These are phyloP conservation scores for Schizopygopsis pylzovi DNA, from an alignment of 2,797 vertebrate species.

Conservation along the genomic window DNA sequence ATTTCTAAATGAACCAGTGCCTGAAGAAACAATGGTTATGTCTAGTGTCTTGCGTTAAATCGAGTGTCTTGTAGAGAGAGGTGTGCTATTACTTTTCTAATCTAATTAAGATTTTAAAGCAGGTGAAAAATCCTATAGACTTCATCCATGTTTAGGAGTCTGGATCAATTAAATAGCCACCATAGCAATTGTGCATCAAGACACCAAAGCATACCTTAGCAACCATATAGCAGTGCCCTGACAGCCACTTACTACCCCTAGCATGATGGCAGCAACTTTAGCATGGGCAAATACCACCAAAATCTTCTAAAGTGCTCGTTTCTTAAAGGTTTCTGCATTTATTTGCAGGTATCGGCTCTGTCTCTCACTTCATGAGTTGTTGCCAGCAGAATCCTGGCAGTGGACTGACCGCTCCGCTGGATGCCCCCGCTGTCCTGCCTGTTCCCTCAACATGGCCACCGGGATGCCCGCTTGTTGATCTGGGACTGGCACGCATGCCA, in stretches of 20 bases:
- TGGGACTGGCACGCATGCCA: slow-evolving; percentile 75
- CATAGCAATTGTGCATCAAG: background rate
- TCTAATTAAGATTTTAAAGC: background rate
- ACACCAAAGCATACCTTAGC: background rate
- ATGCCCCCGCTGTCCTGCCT: slow-evolving; percentile 71
- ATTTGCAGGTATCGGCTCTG: slow-evolving; percentile 77
- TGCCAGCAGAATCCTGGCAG: slow-evolving; percentile 72
- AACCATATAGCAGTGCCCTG: background rate
- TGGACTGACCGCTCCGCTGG: slow-evolving; percentile 66
- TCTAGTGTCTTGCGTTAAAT: background rate
- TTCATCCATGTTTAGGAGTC: background rate
- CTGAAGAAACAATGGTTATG: background rate
- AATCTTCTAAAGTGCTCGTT: background rate
- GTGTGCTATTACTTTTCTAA: background rate
- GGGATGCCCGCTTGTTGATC: slow-evolving; percentile 63
- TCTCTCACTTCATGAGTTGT: slow-evolving; percentile 80
- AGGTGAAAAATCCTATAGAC: background rate
- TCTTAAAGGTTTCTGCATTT: slow-evolving; percentile 7
- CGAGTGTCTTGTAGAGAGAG: background rate
- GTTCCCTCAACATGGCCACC: slow-evolving; percentile 70
- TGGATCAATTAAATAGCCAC: background rate
- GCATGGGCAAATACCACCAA: background rate
- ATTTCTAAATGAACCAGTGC: background rate
- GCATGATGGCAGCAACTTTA: background rate
- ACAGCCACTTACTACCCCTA: background rate